Evolutionary conservation across 2,888 invertebrate genomes (phyloP), one percentile per base, ranked within the genome.

Genomic region (Eupithecia exiguata): DNA sequence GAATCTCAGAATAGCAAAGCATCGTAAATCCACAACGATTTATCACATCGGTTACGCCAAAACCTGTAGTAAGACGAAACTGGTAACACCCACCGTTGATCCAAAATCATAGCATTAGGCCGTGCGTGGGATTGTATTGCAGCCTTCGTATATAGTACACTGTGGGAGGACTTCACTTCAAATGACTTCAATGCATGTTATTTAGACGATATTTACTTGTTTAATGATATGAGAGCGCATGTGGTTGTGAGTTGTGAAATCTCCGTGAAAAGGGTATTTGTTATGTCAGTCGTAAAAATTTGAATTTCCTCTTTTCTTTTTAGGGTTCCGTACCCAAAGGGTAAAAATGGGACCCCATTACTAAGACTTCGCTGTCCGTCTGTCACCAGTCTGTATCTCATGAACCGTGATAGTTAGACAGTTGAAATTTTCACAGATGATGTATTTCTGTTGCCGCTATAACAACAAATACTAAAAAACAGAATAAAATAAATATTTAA

Each of bases 21-120:
- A 36, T 72, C 69, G 70, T 71, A 73, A 71, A 71, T 68, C 61
- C 46, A 63, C 18, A 25, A 35, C 46, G 38, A 75, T 70, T 75
- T 70, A 75, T 72, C 40, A 40, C 71, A 68, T 69, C 62, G 70
- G 63, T 62, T 40, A 63, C 68, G 67, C 36, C 61, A 49, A 76
- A 71, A 73, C 69, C 53, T 74, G 73, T 71, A 69, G 70, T 71
- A 72, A 73, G 63, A 70, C 68, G 61, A 65, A 72, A 75, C 75
- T 75, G 63, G 72, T 67, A 36, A 62, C 80, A 77, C 81, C 81
- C 80, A 80, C 81, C 25, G 40, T 35, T 75, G 80, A 73, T 77
- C 79, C 74, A 73, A 79, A 81, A 80, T 69, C 80, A 79, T 80
- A 75, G 69, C 74, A 80, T 81, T 81, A 80, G 25, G 58, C 53